Base-by-base conservation (phyloP, 2,113 vertebrate genomes). In the Hemiscyllium ocellatum region DNA sequence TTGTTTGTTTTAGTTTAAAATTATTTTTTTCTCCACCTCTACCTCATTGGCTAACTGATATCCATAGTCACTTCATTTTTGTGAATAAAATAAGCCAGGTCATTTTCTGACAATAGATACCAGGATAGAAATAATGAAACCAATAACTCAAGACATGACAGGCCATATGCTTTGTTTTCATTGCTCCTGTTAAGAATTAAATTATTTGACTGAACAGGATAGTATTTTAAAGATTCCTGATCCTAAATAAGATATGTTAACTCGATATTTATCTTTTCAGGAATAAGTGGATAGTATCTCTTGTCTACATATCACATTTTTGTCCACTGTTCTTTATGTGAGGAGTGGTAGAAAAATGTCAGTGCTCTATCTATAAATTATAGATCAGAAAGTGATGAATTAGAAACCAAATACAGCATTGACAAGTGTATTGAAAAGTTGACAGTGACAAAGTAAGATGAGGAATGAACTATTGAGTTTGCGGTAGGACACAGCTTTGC, bases 221-320 rank as follows among this genome's bases (percentile, higher is more conserved):
- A 90, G 50, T 10, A 90, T 90, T 90, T 56, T 56, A 90, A 94
- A 17, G 22, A 69, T 94, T 94, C 20, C 91, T 94, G 91, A 66
- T 94, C n/a, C 42, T 20, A 47, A 69, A 12, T 66, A n/a, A 22
- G n/a, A 33, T 0, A 66, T 37, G 1, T 15, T 37, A n/a, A 66
- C n/a, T 12, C 13, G 24, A 69, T 42, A 94, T 47, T 69, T 66
- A 61, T 19, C 3, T 29, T 66, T 93, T 65, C 66, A 15, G 37
- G 47, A 93, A 42, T 15, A n/a, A 20, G 42, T 20, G 22, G 17
- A 29, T 37, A 17, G 65, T 65, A 33, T 20, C 47, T 7, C 52
- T 93, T 50, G 12, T 29, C 29, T 76, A 29, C 72, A 33, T 76
- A 76, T 33, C 33, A 3, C 33, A 29, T 76, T 76, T 76, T 76